phyloP scores from a whole-genome alignment of 2,113 vertebrate species.

The Barbus barbus region DNA sequence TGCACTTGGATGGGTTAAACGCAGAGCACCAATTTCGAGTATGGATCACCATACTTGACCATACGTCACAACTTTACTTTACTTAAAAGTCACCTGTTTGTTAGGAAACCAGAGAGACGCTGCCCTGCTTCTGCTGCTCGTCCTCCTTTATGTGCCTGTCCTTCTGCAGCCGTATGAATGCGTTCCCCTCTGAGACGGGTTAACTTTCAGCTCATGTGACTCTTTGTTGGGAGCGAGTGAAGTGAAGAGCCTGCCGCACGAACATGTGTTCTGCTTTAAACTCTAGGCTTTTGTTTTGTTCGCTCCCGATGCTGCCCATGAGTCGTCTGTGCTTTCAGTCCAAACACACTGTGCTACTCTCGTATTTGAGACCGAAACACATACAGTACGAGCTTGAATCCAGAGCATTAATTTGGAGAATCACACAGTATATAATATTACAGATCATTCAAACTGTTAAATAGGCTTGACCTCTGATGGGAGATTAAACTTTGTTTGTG shows the following conservation, averaged over 20 bases:
- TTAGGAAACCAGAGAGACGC: slow-evolving; percentile 36
- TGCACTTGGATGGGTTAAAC: too few species aligned
- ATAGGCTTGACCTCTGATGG: neutral
- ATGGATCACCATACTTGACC: too few species aligned
- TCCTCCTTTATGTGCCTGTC: too few species aligned
- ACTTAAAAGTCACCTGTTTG: too few species aligned
- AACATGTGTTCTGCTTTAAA: slow-evolving; percentile 18
- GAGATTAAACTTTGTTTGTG: neutral
- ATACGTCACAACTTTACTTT: too few species aligned
- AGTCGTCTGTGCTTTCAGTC: neutral
- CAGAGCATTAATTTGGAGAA: neutral
- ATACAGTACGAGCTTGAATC: neutral
- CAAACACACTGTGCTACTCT: neutral
- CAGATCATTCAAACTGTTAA: neutral
- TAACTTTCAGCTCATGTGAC: slow-evolving; percentile 49
- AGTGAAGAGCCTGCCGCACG: neutral
- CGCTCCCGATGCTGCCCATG: neutral
- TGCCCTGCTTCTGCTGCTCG: neutral
- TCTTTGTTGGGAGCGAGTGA: slow-evolving; percentile 44
- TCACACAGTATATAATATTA: neutral
- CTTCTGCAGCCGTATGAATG: slow-evolving; percentile 14
- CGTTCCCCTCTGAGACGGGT: slow-evolving; percentile 18
- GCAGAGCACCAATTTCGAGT: too few species aligned
- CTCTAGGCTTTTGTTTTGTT: slow-evolving; percentile 3
- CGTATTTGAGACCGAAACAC: neutral